Evolutionary conservation across 2,888 invertebrate species (phyloP).

Genomic region (Pterostichus niger): DNA sequence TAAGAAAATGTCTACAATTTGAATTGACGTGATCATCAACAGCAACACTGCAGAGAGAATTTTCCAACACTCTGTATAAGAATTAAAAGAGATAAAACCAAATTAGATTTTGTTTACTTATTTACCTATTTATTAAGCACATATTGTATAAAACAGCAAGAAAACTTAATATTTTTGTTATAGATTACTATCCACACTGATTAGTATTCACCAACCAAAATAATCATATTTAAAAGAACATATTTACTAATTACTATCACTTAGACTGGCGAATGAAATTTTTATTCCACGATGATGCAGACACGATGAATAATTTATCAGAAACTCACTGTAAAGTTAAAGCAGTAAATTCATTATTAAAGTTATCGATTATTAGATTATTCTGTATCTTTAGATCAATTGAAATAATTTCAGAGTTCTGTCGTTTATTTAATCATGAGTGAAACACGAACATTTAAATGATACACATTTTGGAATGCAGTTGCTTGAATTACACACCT

Average conservation of each 20-base stretch:
- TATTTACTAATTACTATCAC: constrained; percentile 7
- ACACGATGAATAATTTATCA: constrained; percentile 26
- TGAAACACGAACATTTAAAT: constrained; percentile 32
- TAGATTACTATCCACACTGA: not conserved
- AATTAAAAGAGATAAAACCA: not conserved
- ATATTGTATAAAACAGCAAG: too few relatives aligned
- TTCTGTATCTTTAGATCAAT: constrained; percentile 34
- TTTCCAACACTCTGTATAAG: not conserved
- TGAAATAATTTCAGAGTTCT: constrained; percentile 31
- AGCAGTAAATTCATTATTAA: constrained; percentile 26
- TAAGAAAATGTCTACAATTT: not conserved
- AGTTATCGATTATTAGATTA: constrained; percentile 46
- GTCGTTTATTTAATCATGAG: constrained; percentile 25
- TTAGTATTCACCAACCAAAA: not conserved
- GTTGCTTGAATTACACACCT: not conserved
- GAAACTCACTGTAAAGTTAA: constrained; percentile 14
- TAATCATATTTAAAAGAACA: not conserved
- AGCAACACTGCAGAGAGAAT: constrained; percentile 6
- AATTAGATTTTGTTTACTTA: not conserved
- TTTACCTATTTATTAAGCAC: not conserved
- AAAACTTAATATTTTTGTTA: too few relatives aligned
- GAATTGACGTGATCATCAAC: not conserved
- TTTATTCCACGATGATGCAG: constrained; percentile 34
- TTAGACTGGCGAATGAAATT: not conserved
- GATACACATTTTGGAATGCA: constrained; percentile 29